Evolutionary conservation across 1,140 invertebrate genomes (phyloP).

Genomic region (Bombus terrestris): DNA sequence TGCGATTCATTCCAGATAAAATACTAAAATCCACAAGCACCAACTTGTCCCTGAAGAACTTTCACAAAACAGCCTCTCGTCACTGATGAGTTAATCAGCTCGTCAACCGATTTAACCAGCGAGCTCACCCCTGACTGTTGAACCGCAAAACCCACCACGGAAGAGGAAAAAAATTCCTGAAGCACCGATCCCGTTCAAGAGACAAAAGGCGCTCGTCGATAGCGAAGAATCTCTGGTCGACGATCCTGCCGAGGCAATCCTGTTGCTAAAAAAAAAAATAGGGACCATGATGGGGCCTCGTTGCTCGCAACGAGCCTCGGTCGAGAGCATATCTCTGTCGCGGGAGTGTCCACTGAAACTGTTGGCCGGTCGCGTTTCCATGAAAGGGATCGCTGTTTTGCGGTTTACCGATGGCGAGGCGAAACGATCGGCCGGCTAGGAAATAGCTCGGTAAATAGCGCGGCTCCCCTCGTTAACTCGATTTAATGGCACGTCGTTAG

Average conservation of each 20-base stretch:
- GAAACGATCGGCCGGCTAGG: constrained; percentile 64
- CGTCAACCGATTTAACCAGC: background rate
- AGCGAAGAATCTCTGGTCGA: background rate
- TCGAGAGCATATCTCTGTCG: constrained; percentile 23
- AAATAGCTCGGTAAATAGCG: constrained; percentile 67
- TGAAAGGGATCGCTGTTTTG: constrained; percentile 56
- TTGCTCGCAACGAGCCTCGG: constrained; percentile 12
- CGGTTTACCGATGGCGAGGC: constrained; percentile 65
- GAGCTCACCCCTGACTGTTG: background rate
- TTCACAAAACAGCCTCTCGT: no score
- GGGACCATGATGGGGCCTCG: background rate
- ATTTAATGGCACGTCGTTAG: constrained; percentile 75
- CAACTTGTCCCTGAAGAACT: background rate
- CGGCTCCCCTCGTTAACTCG: constrained; percentile 72
- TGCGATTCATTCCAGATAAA: background rate
- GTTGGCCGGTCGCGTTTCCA: constrained; percentile 55
- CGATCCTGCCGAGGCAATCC: no score
- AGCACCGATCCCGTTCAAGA: background rate
- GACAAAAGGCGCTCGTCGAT: background rate
- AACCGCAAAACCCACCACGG: background rate
- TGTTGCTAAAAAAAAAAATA: background rate
- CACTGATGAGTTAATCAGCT: constrained; percentile 1
- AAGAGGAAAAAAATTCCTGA: no score
- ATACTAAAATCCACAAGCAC: background rate
- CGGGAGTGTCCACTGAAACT: constrained; percentile 43